Evolutionary conservation across 2,113 vertebrate genomes (phyloP).

Genomic region (Cyanoliseus patagonus): DNA sequence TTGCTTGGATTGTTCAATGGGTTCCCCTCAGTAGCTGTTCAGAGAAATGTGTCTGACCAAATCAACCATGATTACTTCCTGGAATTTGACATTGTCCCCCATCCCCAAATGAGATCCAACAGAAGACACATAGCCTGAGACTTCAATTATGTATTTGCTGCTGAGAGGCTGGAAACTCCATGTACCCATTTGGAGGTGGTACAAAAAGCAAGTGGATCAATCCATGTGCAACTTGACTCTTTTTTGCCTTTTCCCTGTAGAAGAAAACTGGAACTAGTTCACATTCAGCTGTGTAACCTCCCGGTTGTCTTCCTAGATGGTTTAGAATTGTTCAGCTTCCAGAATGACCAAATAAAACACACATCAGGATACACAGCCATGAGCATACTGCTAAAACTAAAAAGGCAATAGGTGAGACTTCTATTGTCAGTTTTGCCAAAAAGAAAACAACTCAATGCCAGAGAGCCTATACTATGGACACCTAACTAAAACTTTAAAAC

Average conservation of each 20-base stretch:
- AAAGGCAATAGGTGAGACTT: conserved; percentile 60
- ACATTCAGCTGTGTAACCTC: conserved; percentile 49
- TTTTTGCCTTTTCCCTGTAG: neutral
- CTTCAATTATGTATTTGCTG: conserved; percentile 24
- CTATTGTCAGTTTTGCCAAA: conserved; percentile 42
- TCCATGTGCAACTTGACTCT: conserved; percentile 14
- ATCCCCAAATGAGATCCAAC: conserved; percentile 49
- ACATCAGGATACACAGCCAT: conserved; percentile 20
- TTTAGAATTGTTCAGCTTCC: neutral
- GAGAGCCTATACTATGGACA: conserved; percentile 35
- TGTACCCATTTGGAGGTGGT: conserved; percentile 1
- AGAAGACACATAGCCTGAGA: conserved; percentile 70
- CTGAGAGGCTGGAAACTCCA: conserved; percentile 37
- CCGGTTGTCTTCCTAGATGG: neutral
- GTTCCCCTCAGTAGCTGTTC: conserved; percentile 39
- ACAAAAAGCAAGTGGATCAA: conserved; percentile 22
- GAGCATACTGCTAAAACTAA: conserved; percentile 39
- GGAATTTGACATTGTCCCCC: conserved; percentile 21
- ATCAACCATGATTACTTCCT: conserved; percentile 33
- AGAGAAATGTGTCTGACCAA: conserved; percentile 55
- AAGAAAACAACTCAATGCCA: conserved; percentile 34
- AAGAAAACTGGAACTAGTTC: conserved; percentile 47
- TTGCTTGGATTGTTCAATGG: conserved; percentile 45
- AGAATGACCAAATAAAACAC: neutral
- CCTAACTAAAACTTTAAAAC: conserved; percentile 66